Evolutionary conservation across 2,888 invertebrate species (phyloP).

Genomic region (Aphrophora alni): DNA sequence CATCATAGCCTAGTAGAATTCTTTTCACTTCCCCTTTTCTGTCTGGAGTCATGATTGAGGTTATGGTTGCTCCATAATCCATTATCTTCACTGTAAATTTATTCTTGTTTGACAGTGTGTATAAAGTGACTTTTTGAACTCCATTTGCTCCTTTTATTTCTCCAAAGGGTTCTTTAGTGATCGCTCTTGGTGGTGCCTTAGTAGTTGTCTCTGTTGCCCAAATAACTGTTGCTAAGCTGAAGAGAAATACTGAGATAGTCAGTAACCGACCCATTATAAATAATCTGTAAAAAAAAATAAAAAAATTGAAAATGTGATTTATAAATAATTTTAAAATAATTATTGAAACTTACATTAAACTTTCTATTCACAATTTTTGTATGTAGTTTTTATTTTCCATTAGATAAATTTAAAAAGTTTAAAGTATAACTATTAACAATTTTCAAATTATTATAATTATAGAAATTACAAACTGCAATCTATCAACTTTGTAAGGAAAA

Average conservation of each 20-base stretch:
- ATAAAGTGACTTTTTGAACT: not conserved
- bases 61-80: not conserved
- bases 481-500: no score
- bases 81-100: not conserved
- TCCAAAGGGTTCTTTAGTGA: not conserved
- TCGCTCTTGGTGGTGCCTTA: not conserved
- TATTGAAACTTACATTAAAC: no score
- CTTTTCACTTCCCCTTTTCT: not conserved
- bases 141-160: not conserved
- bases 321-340: not conserved
- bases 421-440: no score
- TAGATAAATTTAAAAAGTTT: no score
- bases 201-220: not conserved
- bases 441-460: no score
- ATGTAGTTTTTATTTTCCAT: no score
- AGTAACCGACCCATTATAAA: not conserved
- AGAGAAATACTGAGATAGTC: not conserved
- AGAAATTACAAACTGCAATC: no score
- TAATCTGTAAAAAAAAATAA: not conserved
- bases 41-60: not conserved
- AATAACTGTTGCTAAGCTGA: not conserved
- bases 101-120: not conserved
- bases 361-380: no score
- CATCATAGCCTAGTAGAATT: not conserved
- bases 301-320: not conserved